Percentiles rank a stretch among this genome's conserved stretches.
These are phyloP conservation scores for Poeciliopsis turneri DNA, from an alignment of 2,797 vertebrate species.

Conservation along the genomic window DNA sequence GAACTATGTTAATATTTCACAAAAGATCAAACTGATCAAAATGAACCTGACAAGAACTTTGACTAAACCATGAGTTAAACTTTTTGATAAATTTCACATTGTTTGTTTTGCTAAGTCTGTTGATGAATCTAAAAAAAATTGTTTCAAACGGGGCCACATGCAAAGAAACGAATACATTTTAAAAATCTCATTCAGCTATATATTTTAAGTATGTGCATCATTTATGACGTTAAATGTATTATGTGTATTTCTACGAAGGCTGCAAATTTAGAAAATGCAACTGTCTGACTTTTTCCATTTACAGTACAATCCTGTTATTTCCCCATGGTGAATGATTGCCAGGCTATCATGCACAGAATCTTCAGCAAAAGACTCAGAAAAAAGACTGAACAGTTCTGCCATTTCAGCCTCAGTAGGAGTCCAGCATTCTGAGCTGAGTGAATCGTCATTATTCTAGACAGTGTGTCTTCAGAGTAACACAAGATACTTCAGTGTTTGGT, in stretches of 20 bases:
- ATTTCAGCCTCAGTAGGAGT: neutral
- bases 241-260: neutral
- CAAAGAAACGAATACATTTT: neutral
- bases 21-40: constrained; percentile 18
- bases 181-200: neutral
- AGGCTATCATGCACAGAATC: neutral
- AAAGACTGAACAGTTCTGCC: neutral
- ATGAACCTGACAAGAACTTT: constrained; percentile 1
- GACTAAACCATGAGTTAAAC: constrained; percentile 41
- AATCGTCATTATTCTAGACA: neutral
- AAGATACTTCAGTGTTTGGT: neutral
- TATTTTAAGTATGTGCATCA: neutral
- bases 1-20: constrained; percentile 18
- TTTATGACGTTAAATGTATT: neutral
- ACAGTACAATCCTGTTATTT: neutral
- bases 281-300: neutral
- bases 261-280: neutral
- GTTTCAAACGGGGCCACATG: neutral
- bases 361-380: neutral
- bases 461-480: neutral
- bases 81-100: constrained; percentile 11
- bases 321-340: neutral
- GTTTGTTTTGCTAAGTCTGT: neutral
- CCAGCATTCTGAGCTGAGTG: neutral
- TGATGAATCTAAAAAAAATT: neutral